Base-by-base conservation (phyloP, 2,888 invertebrate genomes). In the Melitaea athalia region DNA sequence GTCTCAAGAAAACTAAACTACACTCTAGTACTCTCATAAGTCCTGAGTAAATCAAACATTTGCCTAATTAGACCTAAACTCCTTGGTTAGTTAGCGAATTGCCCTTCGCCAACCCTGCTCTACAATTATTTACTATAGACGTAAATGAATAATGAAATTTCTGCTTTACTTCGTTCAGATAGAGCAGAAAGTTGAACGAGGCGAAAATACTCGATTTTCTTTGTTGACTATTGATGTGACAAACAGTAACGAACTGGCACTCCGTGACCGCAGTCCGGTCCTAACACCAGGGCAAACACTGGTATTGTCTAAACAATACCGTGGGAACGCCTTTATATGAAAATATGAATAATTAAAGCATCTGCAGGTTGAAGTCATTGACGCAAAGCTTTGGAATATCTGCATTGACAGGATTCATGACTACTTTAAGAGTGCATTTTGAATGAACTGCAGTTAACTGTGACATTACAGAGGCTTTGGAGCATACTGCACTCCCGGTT, bases 301-400 rank as follows among this genome's bases (percentile, higher is more conserved):
- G 72, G 77, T 71, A 78, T 79, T 79, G 82, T 81, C 70, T 74
- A 75, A 53, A 74, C 74, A 79, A 78, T 78, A 76, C 70, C 85
- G 85, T 85, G 85, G 82, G 85, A 85, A 83, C 76, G 71, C 45
- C 52, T 11, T 60, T 42, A 24, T 62, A 14, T n/a, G 57, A 17
- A 49, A 53, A 49, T 55, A 64, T 50, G 43, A 52, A 57, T 68
- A 59, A 68, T 68, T 68, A 68, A 63, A 42, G 49, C 61, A 61
- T 63, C 33, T 55, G 8, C 52, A 52, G 57, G 42, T 57, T 8
- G 8, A 42, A 57, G 38, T 42, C 38, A 57, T 57, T 57, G 42
- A 57, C 57, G 42, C 17, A 11, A 15, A 10, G 15, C 15, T n/a
- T 42, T 57, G 11, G 15, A n/a, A 50, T 50, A n/a, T n/a, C 10